Conservation (phyloP, 1,140 invertebrate genomes). For the Drosophila ercepeae region DNA sequence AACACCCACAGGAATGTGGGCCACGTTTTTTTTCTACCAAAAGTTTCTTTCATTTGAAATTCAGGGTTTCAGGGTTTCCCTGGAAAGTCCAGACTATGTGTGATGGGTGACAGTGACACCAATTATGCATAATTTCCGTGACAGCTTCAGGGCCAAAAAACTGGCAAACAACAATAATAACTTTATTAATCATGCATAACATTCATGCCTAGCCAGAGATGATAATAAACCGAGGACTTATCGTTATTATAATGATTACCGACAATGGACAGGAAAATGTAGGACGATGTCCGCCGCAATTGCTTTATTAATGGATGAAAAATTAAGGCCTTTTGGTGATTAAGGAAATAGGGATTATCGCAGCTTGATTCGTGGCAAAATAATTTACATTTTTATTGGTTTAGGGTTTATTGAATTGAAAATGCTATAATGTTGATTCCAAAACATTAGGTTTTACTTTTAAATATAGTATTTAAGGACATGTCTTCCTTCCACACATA, state of each 20-base stretch:
- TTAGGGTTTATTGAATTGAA: background rate
- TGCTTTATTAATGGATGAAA: conserved; percentile 9
- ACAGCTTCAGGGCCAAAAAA: conserved; percentile 31
- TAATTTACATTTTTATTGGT: background rate
- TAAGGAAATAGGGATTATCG: background rate
- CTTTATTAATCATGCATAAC: conserved; percentile 67
- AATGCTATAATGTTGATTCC: background rate
- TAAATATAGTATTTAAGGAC: background rate
- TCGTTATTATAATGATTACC: conserved; percentile 26
- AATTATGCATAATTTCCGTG: conserved; percentile 74
- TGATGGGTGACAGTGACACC: conserved; percentile 51
- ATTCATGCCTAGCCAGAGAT: conserved; percentile 30
- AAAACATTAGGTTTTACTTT: background rate
- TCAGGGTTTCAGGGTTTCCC: conserved; percentile 3
- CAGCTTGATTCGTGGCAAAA: background rate
- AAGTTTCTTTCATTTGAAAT: conserved; percentile 32
- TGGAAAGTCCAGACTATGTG: background rate
- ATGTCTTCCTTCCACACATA: background rate
- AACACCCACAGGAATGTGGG: conserved; percentile 45
- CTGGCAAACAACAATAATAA: conserved; percentile 33
- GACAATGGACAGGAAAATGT: conserved; percentile 10
- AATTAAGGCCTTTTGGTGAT: conserved; percentile 11
- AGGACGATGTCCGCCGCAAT: background rate
- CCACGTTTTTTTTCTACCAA: background rate
- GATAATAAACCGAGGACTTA: conserved; percentile 44